These are phyloP conservation scores for Colossoma macropomum DNA, from an alignment of 2,113 vertebrate genomes.

Conservation along the genomic window DNA sequence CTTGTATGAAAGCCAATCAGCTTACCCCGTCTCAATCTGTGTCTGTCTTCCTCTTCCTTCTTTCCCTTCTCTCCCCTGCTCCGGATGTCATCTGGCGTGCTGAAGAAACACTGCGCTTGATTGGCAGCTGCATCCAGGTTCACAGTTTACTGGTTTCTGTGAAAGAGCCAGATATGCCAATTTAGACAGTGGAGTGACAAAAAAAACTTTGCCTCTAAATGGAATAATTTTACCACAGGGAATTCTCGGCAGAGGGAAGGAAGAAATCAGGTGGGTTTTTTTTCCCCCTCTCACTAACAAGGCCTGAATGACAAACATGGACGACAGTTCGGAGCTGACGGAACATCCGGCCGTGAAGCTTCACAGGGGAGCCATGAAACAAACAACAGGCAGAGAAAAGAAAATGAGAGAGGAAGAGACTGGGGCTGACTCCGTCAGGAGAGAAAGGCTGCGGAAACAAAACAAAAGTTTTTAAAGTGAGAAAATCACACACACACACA, in stretches of 20 bases:
- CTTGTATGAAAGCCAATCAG: constrained; percentile 85
- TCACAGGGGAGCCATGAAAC: constrained; percentile 87
- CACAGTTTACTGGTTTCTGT: constrained; percentile 94
- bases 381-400: constrained; percentile 88
- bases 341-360: constrained; percentile 89
- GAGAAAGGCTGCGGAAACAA: constrained; percentile 42
- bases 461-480: constrained; percentile 25
- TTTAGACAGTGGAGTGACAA: constrained; percentile 92
- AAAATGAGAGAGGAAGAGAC: constrained; percentile 66
- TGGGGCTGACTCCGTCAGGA: constrained; percentile 42
- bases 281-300: constrained; percentile 80
- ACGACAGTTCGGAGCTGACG: constrained; percentile 86
- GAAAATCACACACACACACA: too few relatives aligned
- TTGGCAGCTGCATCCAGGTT: constrained; percentile 91
- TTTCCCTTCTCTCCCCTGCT: constrained; percentile 58
- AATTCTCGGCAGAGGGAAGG: constrained; percentile 84
- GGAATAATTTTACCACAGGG: constrained; percentile 92
- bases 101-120: constrained; percentile 86
- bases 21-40: constrained; percentile 66
- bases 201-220: constrained; percentile 95
- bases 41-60: constrained; percentile 62
- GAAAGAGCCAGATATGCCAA: constrained; percentile 92
- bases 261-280: constrained; percentile 78
- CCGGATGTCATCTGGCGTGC: constrained; percentile 84
- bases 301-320: constrained; percentile 92